phyloP scores from a whole-genome alignment of 30 jellyfish, hydroid and myxozoan genomes.

The Cassiopea andromeda region DNA sequence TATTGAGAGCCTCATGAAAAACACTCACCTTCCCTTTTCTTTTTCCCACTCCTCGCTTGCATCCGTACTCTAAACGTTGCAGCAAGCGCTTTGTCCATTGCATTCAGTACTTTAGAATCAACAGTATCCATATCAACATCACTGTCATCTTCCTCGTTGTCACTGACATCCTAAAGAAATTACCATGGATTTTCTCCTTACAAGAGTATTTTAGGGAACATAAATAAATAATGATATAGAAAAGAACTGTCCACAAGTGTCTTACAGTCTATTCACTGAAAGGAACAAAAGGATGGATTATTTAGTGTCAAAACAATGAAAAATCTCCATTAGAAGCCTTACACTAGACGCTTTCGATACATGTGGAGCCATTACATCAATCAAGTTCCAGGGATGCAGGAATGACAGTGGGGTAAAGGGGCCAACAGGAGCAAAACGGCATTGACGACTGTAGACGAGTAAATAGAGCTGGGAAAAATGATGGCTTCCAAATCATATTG shows the following conservation, averaged over 20 bases:
- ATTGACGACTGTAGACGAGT: no score
- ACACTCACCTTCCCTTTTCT: slow-evolving; percentile 42
- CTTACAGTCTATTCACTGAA: neutral
- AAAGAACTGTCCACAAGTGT: neutral
- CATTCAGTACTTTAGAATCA: slow-evolving; percentile 73
- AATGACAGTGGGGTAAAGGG: no score
- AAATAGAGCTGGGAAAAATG: no score
- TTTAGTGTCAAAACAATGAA: neutral
- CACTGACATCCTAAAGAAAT: slow-evolving; percentile 23
- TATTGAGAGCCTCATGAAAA: no score
- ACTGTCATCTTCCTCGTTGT: slow-evolving; percentile 71
- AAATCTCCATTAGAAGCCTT: neutral
- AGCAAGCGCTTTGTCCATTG: slow-evolving; percentile 93
- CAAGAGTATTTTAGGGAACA: neutral
- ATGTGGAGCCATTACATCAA: no score
- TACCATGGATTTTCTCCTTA: neutral
- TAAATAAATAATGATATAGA: no score
- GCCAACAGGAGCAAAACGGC: no score
- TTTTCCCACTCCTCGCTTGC: slow-evolving; percentile 43
- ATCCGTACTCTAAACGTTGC: slow-evolving; percentile 77
- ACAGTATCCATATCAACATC: slow-evolving; percentile 92
- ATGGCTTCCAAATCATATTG: no score
- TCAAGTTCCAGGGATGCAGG: no score
- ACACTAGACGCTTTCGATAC: neutral
- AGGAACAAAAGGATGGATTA: neutral